Evolutionary conservation across 2,797 vertebrate species (phyloP).

Genomic region (Molossus alvarezi): DNA sequence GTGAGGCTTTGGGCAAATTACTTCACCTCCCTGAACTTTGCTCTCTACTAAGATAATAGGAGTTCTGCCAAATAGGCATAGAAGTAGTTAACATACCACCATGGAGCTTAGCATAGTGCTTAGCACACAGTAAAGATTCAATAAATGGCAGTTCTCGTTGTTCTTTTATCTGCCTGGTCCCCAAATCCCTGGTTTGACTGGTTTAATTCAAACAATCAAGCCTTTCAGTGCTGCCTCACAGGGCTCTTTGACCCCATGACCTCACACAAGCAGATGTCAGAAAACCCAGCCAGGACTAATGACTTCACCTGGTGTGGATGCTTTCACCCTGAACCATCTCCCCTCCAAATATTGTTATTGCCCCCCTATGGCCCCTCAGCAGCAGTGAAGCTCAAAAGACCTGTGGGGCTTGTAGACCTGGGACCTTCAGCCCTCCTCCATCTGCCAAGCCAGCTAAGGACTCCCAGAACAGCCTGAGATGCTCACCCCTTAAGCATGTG

Average conservation of each 20-base stretch:
- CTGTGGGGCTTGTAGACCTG: background rate
- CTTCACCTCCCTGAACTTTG: conserved; percentile 33
- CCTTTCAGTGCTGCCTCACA: background rate
- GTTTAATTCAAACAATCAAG: background rate
- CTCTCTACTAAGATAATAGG: background rate
- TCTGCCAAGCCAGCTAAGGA: conserved; percentile 45
- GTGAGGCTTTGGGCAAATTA: background rate
- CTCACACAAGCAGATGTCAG: conserved; percentile 39
- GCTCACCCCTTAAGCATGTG: background rate
- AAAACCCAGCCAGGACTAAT: too few species aligned
- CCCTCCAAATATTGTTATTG: conserved; percentile 44
- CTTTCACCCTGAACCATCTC: conserved; percentile 22
- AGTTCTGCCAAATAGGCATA: background rate
- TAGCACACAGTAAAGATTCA: background rate
- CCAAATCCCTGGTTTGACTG: background rate
- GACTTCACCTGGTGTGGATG: background rate
- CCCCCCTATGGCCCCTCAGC: background rate
- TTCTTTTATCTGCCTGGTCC: background rate
- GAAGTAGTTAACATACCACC: background rate
- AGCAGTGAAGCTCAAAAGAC: conserved; percentile 24
- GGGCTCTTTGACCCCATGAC: background rate
- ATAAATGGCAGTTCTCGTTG: background rate
- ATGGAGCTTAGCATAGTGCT: background rate
- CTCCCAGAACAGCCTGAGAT: conserved; percentile 8
- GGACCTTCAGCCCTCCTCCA: conserved; percentile 41